Evolutionary conservation across 2,888 invertebrate species (phyloP).

Genomic region (Nesidiocoris tenuis): DNA sequence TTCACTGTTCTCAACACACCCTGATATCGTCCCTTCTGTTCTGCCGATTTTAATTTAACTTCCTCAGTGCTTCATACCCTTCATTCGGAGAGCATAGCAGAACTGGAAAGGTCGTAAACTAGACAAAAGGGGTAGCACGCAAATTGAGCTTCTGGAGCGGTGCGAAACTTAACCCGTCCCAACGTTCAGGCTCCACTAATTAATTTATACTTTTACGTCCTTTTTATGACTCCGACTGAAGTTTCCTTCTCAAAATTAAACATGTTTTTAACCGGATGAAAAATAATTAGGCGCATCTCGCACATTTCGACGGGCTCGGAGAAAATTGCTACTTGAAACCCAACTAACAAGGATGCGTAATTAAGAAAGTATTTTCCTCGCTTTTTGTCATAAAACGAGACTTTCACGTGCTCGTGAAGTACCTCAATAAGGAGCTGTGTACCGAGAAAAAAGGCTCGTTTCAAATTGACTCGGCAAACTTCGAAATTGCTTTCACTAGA

Average conservation of each 20-base stretch:
- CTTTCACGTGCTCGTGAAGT: neutral
- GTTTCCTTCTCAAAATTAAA: constrained; percentile 34
- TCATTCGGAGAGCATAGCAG: neutral
- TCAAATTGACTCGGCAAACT: too few relatives aligned
- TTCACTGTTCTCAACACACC: neutral
- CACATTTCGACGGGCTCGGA: neutral
- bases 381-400: neutral
- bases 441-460: too few relatives aligned
- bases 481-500: too few relatives aligned
- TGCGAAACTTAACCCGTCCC: constrained; percentile 11
- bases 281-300: constrained; percentile 44
- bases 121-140: constrained; percentile 44
- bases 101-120: constrained; percentile 34
- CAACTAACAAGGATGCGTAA: constrained; percentile 26
- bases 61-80: constrained; percentile 5
- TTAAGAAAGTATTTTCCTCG: constrained; percentile 9
- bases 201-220: constrained; percentile 48
- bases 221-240: constrained; percentile 38
- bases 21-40: constrained; percentile 3
- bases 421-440: too few relatives aligned
- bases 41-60: constrained; percentile 41
- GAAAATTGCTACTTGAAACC: constrained; percentile 26
- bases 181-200: constrained; percentile 33
- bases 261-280: constrained; percentile 43
- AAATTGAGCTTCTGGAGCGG: constrained; percentile 32